Evolutionary conservation across 1,140 invertebrate genomes (phyloP).

Genomic region (Amphibalanus amphitrite): DNA sequence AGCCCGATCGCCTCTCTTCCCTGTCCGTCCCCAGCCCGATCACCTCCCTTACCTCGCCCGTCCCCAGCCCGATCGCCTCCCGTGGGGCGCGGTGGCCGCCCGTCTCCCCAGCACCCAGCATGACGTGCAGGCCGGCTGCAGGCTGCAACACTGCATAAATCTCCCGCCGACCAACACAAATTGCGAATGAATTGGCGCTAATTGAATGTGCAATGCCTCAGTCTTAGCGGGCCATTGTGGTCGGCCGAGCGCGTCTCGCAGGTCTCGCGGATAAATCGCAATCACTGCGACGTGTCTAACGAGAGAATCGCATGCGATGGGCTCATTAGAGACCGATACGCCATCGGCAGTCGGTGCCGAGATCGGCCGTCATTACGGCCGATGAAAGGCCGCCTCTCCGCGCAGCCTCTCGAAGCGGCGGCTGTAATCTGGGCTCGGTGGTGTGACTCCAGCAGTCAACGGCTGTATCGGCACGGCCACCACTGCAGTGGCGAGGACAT

Average conservation of each 20-base stretch:
- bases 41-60: too few relatives aligned
- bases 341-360: not conserved
- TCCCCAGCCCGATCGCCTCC: too few relatives aligned
- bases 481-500: too few relatives aligned
- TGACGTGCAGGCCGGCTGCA: not conserved
- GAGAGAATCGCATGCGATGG: not conserved
- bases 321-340: not conserved
- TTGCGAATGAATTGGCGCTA: not conserved
- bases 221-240: not conserved
- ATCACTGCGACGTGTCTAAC: not conserved
- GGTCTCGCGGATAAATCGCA: not conserved
- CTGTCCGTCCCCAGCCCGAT: too few relatives aligned
- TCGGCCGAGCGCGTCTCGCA: not conserved
- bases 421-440: too few relatives aligned
- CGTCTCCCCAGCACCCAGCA: too few relatives aligned
- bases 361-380: not conserved
- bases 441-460: too few relatives aligned
- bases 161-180: not conserved
- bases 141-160: not conserved
- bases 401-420: too few relatives aligned
- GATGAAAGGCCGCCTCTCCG: not conserved
- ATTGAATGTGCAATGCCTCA: not conserved
- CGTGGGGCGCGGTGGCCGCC: too few relatives aligned
- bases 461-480: too few relatives aligned
- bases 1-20: too few relatives aligned